Percentiles rank a stretch among this genome's conserved stretches.
These are phyloP conservation scores for Lepidostoma basale DNA, from an alignment of 1,140 invertebrate species.

Conservation along the genomic window DNA sequence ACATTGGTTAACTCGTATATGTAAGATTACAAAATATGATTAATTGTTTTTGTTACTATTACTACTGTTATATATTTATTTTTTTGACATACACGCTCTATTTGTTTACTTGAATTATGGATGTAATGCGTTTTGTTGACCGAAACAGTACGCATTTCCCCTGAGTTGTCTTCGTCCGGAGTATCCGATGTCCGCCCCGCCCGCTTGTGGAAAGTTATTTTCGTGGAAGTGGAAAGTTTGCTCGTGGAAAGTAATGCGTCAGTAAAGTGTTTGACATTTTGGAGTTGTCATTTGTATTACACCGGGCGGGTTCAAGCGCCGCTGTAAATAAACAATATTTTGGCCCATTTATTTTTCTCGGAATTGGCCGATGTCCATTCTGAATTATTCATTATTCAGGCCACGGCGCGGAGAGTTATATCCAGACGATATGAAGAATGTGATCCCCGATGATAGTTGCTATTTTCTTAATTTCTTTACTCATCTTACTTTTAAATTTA, in stretches of 20 bases:
- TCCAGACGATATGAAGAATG: constrained; percentile 29
- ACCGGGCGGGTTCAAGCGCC: constrained; percentile 35
- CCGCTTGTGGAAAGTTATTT: neutral
- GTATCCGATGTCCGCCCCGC: no score
- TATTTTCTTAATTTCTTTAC: constrained; percentile 23
- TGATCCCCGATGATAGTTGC: constrained; percentile 12
- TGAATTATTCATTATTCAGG: constrained; percentile 46
- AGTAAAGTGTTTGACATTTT: constrained; percentile 22
- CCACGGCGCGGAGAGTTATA: constrained; percentile 34
- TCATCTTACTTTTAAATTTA: constrained; percentile 16
- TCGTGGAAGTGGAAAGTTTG: neutral
- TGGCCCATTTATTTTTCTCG: constrained; percentile 38
- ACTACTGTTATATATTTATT: no score
- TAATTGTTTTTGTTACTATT: no score
- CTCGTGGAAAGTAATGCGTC: constrained; percentile 9
- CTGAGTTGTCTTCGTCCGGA: no score
- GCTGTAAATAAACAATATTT: constrained; percentile 40
- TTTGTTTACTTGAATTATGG: no score
- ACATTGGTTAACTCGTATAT: no score
- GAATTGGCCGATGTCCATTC: constrained; percentile 44
- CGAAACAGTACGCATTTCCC: no score
- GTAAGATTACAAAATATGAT: no score
- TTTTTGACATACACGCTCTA: no score
- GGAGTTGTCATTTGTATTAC: neutral
- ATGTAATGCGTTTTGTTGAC: no score